phyloP scores from a whole-genome alignment of 1,140 invertebrate species.

The Venustaconcha ellipsiformis region DNA sequence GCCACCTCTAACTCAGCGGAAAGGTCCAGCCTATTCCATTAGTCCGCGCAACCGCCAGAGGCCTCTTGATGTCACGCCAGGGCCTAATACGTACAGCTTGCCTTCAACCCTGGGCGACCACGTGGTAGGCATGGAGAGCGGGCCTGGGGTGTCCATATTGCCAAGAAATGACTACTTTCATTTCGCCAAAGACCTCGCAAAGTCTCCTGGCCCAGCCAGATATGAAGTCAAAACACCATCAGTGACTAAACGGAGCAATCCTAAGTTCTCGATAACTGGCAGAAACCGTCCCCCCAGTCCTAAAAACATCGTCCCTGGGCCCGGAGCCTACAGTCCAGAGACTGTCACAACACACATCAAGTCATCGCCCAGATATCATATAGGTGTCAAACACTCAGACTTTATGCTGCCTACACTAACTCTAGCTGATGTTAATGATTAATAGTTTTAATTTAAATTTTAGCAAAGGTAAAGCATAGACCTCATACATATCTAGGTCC shows the following conservation, averaged over 20 bases:
- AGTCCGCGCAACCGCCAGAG: conserved; percentile 11
- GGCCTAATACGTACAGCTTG: conserved; percentile 19
- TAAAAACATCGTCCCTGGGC: conserved; percentile 17
- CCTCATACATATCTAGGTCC: too few relatives aligned
- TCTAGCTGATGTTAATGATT: conserved; percentile 1
- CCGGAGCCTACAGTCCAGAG: conserved; percentile 26
- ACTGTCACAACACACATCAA: conserved; percentile 25
- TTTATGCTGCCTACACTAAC: conserved; percentile 23
- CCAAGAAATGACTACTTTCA: conserved; percentile 6
- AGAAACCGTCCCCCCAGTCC: background rate
- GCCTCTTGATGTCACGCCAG: conserved; percentile 6
- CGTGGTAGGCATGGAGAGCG: conserved; percentile 17
- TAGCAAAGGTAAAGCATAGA: too few relatives aligned
- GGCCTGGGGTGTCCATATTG: background rate
- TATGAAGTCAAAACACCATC: conserved; percentile 10
- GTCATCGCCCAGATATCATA: conserved; percentile 13
- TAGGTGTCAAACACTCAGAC: conserved; percentile 23
- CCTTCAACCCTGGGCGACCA: conserved; percentile 15
- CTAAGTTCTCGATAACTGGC: conserved; percentile 20
- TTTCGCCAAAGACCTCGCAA: conserved; percentile 29
- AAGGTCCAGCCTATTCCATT: conserved; percentile 17
- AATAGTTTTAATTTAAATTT: too few relatives aligned
- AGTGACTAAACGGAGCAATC: conserved; percentile 11
- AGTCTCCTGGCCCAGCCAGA: conserved; percentile 19
- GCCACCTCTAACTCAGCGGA: conserved; percentile 16